Percentiles rank a stretch among this genome's conserved stretches.
These are phyloP conservation scores for Microcebus ravelobensis DNA, from an alignment of 2,113 vertebrate genomes.

Conservation along the genomic window DNA sequence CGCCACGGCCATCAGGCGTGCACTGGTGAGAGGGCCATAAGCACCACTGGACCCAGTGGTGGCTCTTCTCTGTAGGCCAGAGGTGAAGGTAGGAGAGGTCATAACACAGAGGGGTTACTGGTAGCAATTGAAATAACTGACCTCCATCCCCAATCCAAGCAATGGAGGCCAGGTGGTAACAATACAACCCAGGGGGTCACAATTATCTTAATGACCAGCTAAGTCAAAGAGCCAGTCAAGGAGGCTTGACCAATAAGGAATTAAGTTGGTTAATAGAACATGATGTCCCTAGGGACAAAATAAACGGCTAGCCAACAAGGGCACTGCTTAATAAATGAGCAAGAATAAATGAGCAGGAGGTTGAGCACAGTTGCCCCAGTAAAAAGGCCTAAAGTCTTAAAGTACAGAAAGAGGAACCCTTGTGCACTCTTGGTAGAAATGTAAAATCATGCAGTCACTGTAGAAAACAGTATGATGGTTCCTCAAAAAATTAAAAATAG, in stretches of 20 bases:
- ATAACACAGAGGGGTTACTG: not conserved
- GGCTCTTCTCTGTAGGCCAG: not conserved
- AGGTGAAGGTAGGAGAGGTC: not conserved
- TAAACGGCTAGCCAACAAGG: not conserved
- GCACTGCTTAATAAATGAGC: not conserved
- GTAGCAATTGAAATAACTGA: not conserved
- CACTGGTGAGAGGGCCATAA: not conserved
- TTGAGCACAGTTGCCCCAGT: not conserved
- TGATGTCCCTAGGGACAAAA: not conserved
- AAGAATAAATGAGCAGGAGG: not conserved
- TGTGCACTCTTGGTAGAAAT: not conserved
- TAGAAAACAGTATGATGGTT: not conserved
- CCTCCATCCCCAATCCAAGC: not conserved
- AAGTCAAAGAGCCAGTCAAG: not conserved
- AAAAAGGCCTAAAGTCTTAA: not conserved
- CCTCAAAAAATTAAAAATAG: not conserved
- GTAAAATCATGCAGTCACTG: not conserved
- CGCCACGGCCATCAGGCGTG: too few species aligned
- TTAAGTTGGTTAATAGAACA: not conserved
- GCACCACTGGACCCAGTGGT: too few species aligned
- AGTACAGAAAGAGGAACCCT: not conserved
- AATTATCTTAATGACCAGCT: not conserved
- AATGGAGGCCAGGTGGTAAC: not conserved
- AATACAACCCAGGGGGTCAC: not conserved
- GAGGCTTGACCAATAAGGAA: not conserved